phyloP scores from a whole-genome alignment of 2,113 vertebrate genomes.

The Jacana jacana region DNA sequence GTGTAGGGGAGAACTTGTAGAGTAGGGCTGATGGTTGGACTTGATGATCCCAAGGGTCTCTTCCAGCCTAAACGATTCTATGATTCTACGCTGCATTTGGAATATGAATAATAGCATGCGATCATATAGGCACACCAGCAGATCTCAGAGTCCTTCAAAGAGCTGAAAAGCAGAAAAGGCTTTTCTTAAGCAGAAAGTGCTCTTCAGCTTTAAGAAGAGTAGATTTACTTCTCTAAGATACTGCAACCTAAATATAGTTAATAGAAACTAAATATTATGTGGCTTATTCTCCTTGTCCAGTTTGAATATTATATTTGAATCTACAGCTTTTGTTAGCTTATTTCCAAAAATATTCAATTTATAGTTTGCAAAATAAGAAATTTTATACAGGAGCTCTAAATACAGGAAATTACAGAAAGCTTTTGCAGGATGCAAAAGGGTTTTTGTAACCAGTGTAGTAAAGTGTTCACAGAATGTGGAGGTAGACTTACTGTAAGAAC shows the following conservation, averaged over 20 bases:
- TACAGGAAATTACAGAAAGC: background rate
- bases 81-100: background rate
- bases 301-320: background rate
- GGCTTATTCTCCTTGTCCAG: background rate
- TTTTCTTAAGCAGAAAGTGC: background rate
- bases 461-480: background rate
- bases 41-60: too few species aligned
- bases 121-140: background rate
- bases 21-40: too few species aligned
- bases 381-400: background rate
- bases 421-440: background rate
- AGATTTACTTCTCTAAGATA: background rate
- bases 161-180: background rate
- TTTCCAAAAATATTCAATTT: background rate
- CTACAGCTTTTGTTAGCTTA: background rate
- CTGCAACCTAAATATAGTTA: background rate
- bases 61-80: too few species aligned
- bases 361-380: background rate
- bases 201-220: background rate
- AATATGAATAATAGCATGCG: background rate
- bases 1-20: too few species aligned
- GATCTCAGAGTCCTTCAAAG: background rate
- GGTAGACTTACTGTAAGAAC: background rate
- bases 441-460: background rate
- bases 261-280: background rate